Evolutionary conservation across 1,140 invertebrate genomes (phyloP), one percentile per base, ranked within the genome.

Genomic region (Trialeurodes vaporariorum): DNA sequence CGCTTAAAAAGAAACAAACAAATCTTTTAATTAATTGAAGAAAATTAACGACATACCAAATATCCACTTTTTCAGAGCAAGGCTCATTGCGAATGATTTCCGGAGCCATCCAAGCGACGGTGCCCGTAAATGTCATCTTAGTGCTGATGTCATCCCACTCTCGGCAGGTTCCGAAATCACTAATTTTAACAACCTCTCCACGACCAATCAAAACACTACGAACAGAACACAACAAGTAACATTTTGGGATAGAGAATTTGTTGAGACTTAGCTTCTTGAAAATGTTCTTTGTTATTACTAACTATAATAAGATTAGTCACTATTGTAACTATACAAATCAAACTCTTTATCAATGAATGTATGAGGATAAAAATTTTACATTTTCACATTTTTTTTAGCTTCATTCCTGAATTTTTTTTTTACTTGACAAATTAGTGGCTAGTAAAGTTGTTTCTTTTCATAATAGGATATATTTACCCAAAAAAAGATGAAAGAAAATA

Each of bases 81-180:
- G 91, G 91, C 76, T 98, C 93, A 77, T 96, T 95, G 64, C 94
- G 85, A 68, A 99, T 98, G 11, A 98, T 91, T 82, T 99, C 97
- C 0, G 97, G 97, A 0, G 96, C 96, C 96, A 99, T 98, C 96
- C 96, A 98, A 0, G 94, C 93, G 1, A 97, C 93, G 0, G 96
- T 98, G 64, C 94, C 93, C 24, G 93, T 93, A 80, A 98, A 98
- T 71, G 91, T 96, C 95, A 98, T 98, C 76, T 92, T 92, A 23
- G 92, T 94, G 76, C 93, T 96, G 67, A 93, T 94, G 75, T 94
- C 89, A 77, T 95, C 94, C 90, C 91, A 96, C 71, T 95, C 92
- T 71, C 92, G 85, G 75, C 93, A 93, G 1, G 94, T 98, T 21
- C 96, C 97, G 81, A 98, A 98, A 81, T 99, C 96, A 71, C 93